Conservation (phyloP, 1,140 invertebrate genomes). For the Plutomurus gul region DNA sequence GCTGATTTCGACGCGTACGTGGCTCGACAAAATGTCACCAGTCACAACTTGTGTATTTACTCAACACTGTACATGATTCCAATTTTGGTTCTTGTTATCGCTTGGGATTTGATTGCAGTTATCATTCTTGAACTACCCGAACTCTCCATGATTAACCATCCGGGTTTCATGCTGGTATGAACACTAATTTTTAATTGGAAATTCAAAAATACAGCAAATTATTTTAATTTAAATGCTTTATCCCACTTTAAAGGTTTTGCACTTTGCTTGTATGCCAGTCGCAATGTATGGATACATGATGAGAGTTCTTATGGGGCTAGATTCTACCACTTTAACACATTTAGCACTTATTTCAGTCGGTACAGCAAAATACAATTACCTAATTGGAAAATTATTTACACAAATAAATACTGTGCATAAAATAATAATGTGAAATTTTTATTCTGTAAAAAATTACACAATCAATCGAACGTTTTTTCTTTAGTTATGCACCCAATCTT, state of each 20-base stretch:
- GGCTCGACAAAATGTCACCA: background rate
- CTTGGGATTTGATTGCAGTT: background rate
- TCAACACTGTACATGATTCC: background rate
- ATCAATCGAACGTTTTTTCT: background rate
- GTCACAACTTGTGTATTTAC: background rate
- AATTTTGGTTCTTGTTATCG: background rate
- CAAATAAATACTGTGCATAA: too few relatives aligned
- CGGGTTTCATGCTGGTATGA: background rate
- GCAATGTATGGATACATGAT: background rate
- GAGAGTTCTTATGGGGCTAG: background rate
- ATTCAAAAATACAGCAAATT: background rate
- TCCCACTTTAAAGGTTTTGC: background rate
- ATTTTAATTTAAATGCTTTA: background rate
- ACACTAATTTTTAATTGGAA: too few relatives aligned
- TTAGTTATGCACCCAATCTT: background rate
- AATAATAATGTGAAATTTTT: background rate
- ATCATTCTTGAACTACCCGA: background rate
- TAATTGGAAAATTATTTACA: too few relatives aligned
- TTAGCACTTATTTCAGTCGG: background rate
- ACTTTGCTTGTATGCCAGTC: background rate
- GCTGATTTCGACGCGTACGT: background rate
- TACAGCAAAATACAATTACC: too few relatives aligned
- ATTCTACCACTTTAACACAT: background rate
- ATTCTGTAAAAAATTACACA: background rate
- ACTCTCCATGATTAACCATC: background rate